These are phyloP conservation scores for Lepidurus couesii DNA, from an alignment of 1,140 invertebrate genomes.

Conservation along the genomic window DNA sequence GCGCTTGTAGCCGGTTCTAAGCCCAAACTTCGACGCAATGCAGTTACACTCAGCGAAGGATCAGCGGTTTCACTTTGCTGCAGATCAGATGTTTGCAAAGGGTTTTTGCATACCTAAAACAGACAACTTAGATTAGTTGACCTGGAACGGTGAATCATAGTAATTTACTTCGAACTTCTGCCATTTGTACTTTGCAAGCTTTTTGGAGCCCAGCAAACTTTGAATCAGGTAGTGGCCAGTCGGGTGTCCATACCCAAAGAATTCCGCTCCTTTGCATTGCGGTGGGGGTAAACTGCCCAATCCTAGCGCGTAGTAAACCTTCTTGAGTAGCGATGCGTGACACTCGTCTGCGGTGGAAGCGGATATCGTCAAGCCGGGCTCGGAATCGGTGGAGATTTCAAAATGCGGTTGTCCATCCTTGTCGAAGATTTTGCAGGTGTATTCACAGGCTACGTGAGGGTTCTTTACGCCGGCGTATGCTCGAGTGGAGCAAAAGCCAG, in stretches of 20 bases:
- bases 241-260: neutral
- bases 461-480: conserved; percentile 66
- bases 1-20: neutral
- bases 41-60: neutral
- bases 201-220: neutral
- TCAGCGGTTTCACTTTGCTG: neutral
- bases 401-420: conserved; percentile 56
- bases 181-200: neutral
- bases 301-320: neutral
- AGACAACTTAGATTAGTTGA: neutral
- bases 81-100: neutral
- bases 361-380: neutral
- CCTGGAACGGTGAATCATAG: neutral
- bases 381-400: neutral
- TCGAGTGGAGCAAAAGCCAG: conserved; percentile 72
- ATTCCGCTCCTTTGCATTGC: neutral
- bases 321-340: neutral
- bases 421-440: conserved; percentile 75
- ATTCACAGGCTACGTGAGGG: conserved; percentile 64
- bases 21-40: neutral
- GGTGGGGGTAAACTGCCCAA: neutral
- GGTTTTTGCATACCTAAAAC: neutral
- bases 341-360: neutral
- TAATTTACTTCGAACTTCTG: neutral
- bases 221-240: neutral